phyloP scores from a whole-genome alignment of 1,140 invertebrate species.

The Heterodera schachtii region DNA sequence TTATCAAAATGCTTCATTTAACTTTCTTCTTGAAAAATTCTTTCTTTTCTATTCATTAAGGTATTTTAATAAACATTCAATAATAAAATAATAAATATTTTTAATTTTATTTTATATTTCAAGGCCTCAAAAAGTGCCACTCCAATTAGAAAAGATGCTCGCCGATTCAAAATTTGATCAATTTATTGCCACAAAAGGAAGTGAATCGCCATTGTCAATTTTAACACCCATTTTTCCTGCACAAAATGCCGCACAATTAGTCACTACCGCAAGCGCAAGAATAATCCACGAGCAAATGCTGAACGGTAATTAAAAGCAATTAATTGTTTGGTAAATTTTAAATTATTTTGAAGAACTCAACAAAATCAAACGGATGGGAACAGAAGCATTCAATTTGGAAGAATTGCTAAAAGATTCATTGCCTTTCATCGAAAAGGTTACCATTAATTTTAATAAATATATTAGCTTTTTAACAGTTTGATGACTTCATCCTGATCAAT shows the following conservation, averaged over 20 bases:
- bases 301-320: neutral
- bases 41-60: neutral
- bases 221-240: neutral
- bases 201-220: neutral
- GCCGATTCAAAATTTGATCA: neutral
- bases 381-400: neutral
- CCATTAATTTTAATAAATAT: too few species aligned
- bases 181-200: neutral
- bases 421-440: neutral
- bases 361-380: neutral
- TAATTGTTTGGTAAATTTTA: neutral
- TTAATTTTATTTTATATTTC: neutral
- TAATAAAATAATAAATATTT: neutral
- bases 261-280: neutral
- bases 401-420: neutral
- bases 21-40: neutral
- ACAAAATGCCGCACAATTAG: neutral
- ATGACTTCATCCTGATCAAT: neutral
- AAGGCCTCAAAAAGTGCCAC: neutral
- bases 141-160: neutral
- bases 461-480: neutral
- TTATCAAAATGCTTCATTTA: neutral
- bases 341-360: neutral
- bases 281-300: neutral
- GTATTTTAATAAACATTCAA: neutral